These are phyloP conservation scores for Athene cunicularia DNA, from an alignment of 2,113 vertebrate species.

Conservation along the genomic window DNA sequence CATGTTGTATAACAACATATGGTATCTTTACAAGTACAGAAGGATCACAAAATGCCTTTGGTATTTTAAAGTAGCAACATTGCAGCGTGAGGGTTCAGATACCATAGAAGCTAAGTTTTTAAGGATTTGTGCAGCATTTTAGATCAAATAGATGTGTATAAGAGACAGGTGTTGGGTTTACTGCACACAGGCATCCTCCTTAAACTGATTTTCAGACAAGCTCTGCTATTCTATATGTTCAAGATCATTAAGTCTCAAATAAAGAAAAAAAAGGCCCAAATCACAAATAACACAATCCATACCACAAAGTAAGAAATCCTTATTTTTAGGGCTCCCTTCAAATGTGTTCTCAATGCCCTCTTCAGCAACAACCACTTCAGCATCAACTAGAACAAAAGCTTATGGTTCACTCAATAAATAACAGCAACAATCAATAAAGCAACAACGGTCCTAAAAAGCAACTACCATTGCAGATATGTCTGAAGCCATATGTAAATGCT, in stretches of 20 bases:
- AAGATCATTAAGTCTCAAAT: not conserved
- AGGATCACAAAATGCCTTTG: not conserved
- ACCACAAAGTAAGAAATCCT: not conserved
- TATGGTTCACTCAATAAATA: not conserved
- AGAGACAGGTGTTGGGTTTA: fast-evolving
- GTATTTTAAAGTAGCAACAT: not conserved
- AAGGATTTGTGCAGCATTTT: not conserved
- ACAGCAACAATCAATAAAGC: not conserved
- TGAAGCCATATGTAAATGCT: not conserved
- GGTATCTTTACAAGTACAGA: not conserved
- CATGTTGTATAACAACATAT: not conserved
- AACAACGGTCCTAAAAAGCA: not conserved
- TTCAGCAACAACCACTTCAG: not conserved
- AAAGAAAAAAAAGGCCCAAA: not conserved
- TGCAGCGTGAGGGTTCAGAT: not conserved
- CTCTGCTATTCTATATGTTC: not conserved
- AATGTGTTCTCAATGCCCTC: not conserved
- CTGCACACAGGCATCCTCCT: not conserved
- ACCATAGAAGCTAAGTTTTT: not conserved
- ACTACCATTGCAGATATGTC: fast-evolving
- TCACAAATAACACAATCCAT: not conserved
- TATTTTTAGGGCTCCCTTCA: not conserved
- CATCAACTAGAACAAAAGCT: not conserved
- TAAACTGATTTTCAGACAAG: not conserved
- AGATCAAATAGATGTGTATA: too few relatives aligned